These are phyloP conservation scores for Mirza zaza DNA, from an alignment of 2,113 vertebrate genomes.

Conservation along the genomic window DNA sequence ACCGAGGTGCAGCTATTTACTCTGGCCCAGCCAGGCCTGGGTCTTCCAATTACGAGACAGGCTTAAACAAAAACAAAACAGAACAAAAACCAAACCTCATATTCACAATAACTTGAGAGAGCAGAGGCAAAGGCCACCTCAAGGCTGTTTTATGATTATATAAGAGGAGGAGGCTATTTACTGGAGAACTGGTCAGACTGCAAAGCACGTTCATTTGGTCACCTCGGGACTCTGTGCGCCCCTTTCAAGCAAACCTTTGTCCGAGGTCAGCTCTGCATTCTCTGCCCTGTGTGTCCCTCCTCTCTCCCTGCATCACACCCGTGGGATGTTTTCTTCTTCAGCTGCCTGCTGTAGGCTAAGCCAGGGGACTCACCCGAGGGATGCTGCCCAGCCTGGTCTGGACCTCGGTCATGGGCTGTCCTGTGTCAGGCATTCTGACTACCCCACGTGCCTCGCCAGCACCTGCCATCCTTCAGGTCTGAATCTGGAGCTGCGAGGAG, in stretches of 20 bases:
- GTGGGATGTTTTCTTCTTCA: background rate
- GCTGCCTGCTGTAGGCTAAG: background rate
- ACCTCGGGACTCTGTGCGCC: background rate
- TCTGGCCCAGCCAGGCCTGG: background rate
- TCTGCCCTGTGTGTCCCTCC: rapidly evolving
- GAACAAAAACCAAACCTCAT: background rate
- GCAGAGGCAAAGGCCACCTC: background rate
- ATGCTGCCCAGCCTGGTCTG: rapidly evolving
- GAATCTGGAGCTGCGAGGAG: background rate
- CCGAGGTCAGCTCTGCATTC: background rate
- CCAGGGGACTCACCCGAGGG: background rate
- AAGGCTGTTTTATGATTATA: background rate
- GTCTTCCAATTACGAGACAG: background rate
- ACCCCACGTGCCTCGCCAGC: background rate
- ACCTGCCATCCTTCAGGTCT: background rate
- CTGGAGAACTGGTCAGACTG: rapidly evolving
- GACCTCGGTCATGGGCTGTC: rapidly evolving
- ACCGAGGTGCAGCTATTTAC: background rate
- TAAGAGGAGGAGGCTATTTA: background rate
- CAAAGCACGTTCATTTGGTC: background rate
- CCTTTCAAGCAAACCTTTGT: background rate
- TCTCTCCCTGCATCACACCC: too few relatives aligned
- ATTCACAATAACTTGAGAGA: background rate
- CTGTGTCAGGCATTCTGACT: background rate
- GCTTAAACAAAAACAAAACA: background rate